Base-by-base conservation (phyloP, 2,888 invertebrate genomes). In the Hydroisotoma schaefferi region DNA sequence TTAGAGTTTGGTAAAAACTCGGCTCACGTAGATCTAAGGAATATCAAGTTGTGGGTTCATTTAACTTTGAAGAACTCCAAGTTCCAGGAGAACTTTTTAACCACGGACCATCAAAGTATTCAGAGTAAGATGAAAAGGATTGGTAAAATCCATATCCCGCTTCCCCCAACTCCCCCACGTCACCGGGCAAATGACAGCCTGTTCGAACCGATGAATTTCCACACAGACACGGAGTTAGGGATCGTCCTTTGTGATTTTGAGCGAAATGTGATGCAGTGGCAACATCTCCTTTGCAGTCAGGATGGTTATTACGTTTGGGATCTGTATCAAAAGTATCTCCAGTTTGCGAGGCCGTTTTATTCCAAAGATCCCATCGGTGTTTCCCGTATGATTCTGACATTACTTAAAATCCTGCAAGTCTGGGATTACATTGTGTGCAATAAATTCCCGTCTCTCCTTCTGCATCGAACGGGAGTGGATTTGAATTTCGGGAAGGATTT, bases 201-300 rank as follows among this genome's bases (percentile, higher is more conserved):
- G 29, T 49, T 49, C 29, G 6, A 43, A 6, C 27, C 29, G 18
- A 18, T 18, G 27, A 10, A 8, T 28, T 51, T 51, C 20, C 15
- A 8, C 5, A 20, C n/a, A n/a, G 52, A 22, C 4, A 48, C 54
- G 1, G 40, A 57, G 23, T 18, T 51, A 8, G 53, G 33, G 1
- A 53, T 46, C 1, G 46, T 53, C 12, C 23, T 59, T 4, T 59
- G 6, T 37, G 59, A 59, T 23, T 59, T 59, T 25, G 59, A 59
- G 26, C 18, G 48, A 28, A 59, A 55, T 37, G 55, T 59, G 1
- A 28, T 26, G 1, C n/a, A 12, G 1, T 55, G 59, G 59, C 26
- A 46, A 2, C 46, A 2, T 18, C 23, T 55, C 18, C 12, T 20
- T 15, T 6, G 10, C 10, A 51, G n/a, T 6, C 2, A 15, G 37